Conservation (phyloP, 1,140 invertebrate species). For the Aphidius ervi region DNA sequence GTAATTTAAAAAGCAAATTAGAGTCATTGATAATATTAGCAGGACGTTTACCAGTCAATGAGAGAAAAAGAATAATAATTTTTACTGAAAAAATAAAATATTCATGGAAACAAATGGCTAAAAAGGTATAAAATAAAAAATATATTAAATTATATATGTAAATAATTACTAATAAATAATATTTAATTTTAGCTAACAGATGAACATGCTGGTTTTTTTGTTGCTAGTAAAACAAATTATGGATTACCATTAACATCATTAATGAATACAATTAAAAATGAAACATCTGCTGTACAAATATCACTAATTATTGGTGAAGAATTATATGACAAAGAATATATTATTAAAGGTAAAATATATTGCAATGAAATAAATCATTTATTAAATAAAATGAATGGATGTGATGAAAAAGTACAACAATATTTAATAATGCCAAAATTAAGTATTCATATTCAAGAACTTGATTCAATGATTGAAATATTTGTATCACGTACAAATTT, state of each 20-base stretch:
- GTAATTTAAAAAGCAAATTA: constrained; percentile 28
- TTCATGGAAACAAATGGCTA: constrained; percentile 28
- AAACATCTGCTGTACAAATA: constrained; percentile 26
- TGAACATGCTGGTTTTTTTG: constrained; percentile 30
- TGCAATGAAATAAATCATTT: constrained; percentile 31
- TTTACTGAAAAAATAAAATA: constrained; percentile 31
- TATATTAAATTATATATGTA: background rate
- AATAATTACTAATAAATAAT: constrained; percentile 1
- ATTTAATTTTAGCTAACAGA: constrained; percentile 26
- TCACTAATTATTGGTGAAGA: constrained; percentile 26
- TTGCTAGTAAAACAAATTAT: constrained; percentile 32
- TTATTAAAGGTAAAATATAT: constrained; percentile 27
- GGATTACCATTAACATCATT: constrained; percentile 32
- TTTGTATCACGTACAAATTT: constrained; percentile 28
- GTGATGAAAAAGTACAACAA: constrained; percentile 37
- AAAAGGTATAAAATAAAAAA: constrained; percentile 26
- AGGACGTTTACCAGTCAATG: constrained; percentile 16
- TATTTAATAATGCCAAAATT: constrained; percentile 32
- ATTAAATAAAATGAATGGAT: constrained; percentile 27
- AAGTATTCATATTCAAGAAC: constrained; percentile 27
- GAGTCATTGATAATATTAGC: constrained; percentile 29
- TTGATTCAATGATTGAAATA: constrained; percentile 28
- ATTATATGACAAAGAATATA: constrained; percentile 26
- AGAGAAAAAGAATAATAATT: constrained; percentile 24
- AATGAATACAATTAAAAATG: constrained; percentile 32